Percentiles rank a stretch among this genome's conserved stretches.
phyloP scores from a whole-genome alignment of 2,113 vertebrate genomes.

The Odontesthes bonariensis region DNA sequence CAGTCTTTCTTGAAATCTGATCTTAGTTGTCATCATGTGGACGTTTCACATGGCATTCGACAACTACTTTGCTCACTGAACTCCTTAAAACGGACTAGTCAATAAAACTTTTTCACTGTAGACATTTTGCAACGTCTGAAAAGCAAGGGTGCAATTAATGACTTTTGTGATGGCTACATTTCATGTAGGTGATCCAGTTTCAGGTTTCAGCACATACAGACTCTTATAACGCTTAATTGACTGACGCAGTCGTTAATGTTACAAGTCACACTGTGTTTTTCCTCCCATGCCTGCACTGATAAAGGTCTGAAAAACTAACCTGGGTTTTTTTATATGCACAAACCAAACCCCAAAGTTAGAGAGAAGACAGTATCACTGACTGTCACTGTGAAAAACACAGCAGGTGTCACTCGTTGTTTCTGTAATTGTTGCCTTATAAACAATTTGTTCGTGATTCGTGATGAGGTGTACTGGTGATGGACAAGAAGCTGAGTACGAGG shows the following conservation, averaged over 20 bases:
- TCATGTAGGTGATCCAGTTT: neutral
- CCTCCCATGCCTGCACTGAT: neutral
- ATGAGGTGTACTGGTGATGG: too few species aligned
- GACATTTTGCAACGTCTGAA: neutral
- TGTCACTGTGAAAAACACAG: too few species aligned
- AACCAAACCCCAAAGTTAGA: too few species aligned
- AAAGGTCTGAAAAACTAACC: too few species aligned
- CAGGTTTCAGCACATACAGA: neutral
- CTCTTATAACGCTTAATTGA: neutral
- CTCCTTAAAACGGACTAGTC: constrained; percentile 1
- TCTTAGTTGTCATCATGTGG: neutral
- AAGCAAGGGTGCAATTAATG: constrained; percentile 13
- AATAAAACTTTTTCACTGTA: neutral
- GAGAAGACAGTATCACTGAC: too few species aligned
- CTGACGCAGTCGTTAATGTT: constrained; percentile 3
- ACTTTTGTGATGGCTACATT: constrained; percentile 16
- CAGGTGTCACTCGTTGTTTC: too few species aligned
- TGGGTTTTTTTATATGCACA: too few species aligned
- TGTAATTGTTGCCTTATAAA: too few species aligned
- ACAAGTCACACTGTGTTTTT: constrained; percentile 23
- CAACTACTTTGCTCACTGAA: neutral
- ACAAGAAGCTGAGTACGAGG: too few species aligned
- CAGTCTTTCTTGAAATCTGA: neutral
- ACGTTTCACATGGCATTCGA: neutral
- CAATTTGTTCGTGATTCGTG: too few species aligned